A percentile compares a stretch with the other conserved stretches of the same genome.
These are phyloP conservation scores for Trachemys scripta DNA, from an alignment of 2,113 vertebrate species.

Conservation along the genomic window DNA sequence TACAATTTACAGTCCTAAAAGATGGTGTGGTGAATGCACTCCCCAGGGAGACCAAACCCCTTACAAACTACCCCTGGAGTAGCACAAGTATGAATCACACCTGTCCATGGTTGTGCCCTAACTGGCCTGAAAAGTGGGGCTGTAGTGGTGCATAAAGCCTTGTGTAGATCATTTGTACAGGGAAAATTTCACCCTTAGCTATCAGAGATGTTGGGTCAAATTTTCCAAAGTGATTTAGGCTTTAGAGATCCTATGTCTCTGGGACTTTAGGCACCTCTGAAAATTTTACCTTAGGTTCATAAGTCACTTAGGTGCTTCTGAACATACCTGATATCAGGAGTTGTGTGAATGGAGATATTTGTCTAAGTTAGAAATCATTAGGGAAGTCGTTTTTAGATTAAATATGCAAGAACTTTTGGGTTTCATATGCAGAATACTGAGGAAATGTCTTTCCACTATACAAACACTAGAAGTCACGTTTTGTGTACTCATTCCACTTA, in stretches of 20 bases:
- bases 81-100: background rate
- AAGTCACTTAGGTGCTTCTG: background rate
- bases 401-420: background rate
- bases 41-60: background rate
- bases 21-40: rapidly evolving
- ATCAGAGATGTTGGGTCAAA: background rate
- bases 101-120: background rate
- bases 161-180: background rate
- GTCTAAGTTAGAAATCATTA: background rate
- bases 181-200: background rate
- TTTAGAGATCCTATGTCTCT: background rate
- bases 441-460: rapidly evolving
- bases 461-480: background rate
- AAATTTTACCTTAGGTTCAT: background rate
- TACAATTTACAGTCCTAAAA: background rate
- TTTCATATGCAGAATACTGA: background rate
- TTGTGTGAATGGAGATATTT: background rate
- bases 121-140: background rate
- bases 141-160: background rate
- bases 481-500: background rate
- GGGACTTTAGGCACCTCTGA: background rate
- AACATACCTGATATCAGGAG: background rate
- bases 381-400: background rate
- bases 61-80: rapidly evolving
- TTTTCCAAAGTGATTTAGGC: background rate